These are phyloP conservation scores for Xylocopa sonorina DNA, from an alignment of 1,140 invertebrate genomes.

Conservation along the genomic window DNA sequence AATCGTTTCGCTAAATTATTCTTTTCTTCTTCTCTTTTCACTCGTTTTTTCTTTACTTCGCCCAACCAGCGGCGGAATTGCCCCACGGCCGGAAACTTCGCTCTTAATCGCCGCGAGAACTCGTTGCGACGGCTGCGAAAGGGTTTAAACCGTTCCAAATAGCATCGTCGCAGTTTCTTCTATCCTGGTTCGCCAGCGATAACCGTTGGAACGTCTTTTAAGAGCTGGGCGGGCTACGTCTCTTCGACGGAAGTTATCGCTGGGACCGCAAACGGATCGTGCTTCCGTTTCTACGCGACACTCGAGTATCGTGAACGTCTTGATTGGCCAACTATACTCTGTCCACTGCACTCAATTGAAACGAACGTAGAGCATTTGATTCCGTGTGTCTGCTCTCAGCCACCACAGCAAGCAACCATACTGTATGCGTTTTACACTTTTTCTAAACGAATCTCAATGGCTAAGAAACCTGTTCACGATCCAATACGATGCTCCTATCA, in stretches of 20 bases:
- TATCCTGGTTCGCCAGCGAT: constrained; percentile 47
- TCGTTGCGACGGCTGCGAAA: constrained; percentile 59
- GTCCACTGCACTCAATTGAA: too few species aligned
- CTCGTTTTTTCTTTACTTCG: not conserved
- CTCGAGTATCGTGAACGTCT: too few species aligned
- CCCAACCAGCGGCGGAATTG: not conserved
- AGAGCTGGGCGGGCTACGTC: constrained; percentile 1
- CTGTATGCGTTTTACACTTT: too few species aligned
- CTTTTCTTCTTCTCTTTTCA: constrained; percentile 33
- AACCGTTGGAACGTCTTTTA: constrained; percentile 54
- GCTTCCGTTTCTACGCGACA: too few species aligned
- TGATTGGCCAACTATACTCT: too few species aligned
- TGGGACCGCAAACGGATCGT: not conserved
- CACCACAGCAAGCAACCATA: too few species aligned
- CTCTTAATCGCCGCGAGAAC: constrained; percentile 65
- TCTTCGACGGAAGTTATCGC: not conserved
- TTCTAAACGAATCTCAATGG: too few species aligned
- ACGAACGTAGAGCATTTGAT: too few species aligned
- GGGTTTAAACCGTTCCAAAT: constrained; percentile 61
- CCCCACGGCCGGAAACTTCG: constrained; percentile 47
- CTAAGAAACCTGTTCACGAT: too few species aligned
- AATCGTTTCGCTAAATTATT: constrained; percentile 67
- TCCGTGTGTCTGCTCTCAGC: too few species aligned
- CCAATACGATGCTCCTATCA: too few species aligned
- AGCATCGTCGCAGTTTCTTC: constrained; percentile 64